Base-by-base conservation (phyloP, 2,113 vertebrate species). In the Ornithorhynchus anatinus region DNA sequence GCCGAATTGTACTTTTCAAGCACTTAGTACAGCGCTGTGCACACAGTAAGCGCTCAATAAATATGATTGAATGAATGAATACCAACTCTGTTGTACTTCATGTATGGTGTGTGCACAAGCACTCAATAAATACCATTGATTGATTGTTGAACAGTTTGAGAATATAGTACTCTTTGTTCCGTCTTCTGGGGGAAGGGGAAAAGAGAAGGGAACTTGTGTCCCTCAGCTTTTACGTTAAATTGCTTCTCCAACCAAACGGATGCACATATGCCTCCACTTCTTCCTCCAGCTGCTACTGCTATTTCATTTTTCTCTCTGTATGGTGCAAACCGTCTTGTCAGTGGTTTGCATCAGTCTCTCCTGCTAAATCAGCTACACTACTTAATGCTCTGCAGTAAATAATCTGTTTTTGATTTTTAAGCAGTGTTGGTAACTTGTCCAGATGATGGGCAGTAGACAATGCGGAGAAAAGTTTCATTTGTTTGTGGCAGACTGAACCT, bases 221-320 rank as follows among this genome's bases (percentile, higher is more conserved):
- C 42, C 25, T 27, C 72, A 37, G 57, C 50, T 79, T 54, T 69
- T 74, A 66, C 84, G 69, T 66, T 72, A 52, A 48, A 48, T 62
- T 70, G 13, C 70, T 43, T 80, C 77, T 77, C 60, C 59, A 75
- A 50, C 78, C 72, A 72, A 77, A 69, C 75, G 62, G 33, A 61
- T 48, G 67, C 58, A 52, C 79, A 88, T 72, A 82, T 81, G 77
- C 57, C 69, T 59, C 15, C 19, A 35, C 60, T 75, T 68, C 63
- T 72, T 63, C 68, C 42, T 39, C 77, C 75, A 72, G 72, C 69
- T 77, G 79, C 40, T 83, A 61, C 66, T 80, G 67, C 79, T 69
- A 61, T 57, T 82, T 84, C 72, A 71, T 69, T 79, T 77, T 7
- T 77, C 45, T 61, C 88, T 75, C 74, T 53, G 63, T 4, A 59